phyloP scores from a whole-genome alignment of 2,888 invertebrate genomes.

The Chaetogeoica ovagalla region DNA sequence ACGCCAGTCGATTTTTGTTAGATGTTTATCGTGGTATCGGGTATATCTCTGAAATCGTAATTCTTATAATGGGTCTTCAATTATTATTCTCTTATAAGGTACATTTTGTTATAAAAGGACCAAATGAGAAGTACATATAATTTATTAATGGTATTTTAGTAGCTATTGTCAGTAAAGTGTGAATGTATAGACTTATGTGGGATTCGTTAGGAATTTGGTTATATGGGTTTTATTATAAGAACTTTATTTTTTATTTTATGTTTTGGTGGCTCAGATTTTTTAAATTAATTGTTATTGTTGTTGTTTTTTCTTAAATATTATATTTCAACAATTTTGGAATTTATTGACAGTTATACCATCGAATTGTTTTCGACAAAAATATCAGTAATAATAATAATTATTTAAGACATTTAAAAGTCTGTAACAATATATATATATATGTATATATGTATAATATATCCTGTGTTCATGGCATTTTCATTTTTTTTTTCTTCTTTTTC shows the following conservation, averaged over 20 bases:
- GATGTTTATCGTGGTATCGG: too few species aligned
- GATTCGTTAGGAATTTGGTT: not conserved
- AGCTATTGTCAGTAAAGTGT: not conserved
- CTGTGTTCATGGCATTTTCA: not conserved
- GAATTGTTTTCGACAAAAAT: not conserved
- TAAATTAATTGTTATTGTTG: not conserved
- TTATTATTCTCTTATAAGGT: too few species aligned
- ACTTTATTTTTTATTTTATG: too few species aligned
- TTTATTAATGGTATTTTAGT: not conserved
- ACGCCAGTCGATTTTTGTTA: too few species aligned
- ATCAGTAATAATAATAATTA: not conserved
- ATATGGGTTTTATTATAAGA: too few species aligned
- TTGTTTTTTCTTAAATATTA: not conserved
- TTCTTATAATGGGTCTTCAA: too few species aligned
- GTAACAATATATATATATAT: constrained; percentile 27
- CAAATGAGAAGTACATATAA: too few species aligned
- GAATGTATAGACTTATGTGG: not conserved
- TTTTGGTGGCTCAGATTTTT: not conserved
- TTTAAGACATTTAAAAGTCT: not conserved
- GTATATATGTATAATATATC: not conserved
- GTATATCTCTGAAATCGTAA: too few species aligned
- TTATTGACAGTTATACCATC: not conserved
- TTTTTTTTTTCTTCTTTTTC: not conserved
- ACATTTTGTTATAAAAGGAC: too few species aligned
- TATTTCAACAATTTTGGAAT: not conserved